Evolutionary conservation across 2,797 vertebrate species (phyloP), one percentile per base, ranked within the genome.

Genomic region (Typhlichthys eigenmanni): DNA sequence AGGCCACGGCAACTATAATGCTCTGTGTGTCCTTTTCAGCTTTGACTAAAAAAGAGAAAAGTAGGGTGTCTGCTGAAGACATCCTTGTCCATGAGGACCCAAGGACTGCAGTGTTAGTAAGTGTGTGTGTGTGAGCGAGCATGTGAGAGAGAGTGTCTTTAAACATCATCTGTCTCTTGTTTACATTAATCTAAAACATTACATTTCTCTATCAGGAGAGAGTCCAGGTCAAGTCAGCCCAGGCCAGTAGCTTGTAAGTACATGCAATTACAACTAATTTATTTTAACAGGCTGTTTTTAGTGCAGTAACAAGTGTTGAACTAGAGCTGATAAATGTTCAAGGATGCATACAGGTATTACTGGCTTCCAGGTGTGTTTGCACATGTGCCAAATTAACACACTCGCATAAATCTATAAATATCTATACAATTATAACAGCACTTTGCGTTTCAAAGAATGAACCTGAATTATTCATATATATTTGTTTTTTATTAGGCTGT

Each of bases 181-280:
- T 43, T 13, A 10, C 46, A 11, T 14, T 69, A 43, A 10, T 69
- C 68, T 58, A 70, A 79, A 1, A 38, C 12, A 59, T 53, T 10
- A 62, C 0, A 0, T 82, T 64, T 79, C 61, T 77, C 80, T 67
- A 87, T n/a, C 86, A 98, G 96, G 95, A 96, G 80, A 94, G 94
- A 92, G 88, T 93, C 75, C 95, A 95, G 88, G 93, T 94, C 65
- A 95, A 95, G 88, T 93, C 95, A 29, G 91, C 93, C 61, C 95
- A 93, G 79, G 88, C 92, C 64, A 94, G 87, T 79, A 93, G 87
- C 88, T 92, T 95, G 96, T 98, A 90, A 95, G 96, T 96, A 81
- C 82, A 54, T 34, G 14, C 63, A 29, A 53, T 11, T 19, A 54
- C 52, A 10, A 11, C 49, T 1, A 8, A 38, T 5, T 8, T 8